Conservation (phyloP, 2,797 vertebrate species). For the Takifugu rubripes region DNA sequence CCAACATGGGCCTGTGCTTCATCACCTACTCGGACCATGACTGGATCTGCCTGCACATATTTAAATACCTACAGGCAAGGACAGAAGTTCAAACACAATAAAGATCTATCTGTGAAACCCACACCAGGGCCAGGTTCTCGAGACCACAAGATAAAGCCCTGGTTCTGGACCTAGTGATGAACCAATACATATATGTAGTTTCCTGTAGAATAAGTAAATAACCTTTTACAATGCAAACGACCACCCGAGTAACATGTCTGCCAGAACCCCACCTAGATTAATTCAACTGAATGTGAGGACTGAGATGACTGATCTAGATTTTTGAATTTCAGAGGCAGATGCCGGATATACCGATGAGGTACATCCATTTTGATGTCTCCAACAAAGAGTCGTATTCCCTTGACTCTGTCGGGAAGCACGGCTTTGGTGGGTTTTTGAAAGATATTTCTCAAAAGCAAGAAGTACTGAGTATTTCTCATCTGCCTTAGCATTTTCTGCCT, state of each 20-base stretch:
- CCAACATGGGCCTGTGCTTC: slow-evolving; percentile 81
- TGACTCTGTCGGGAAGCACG: slow-evolving; percentile 75
- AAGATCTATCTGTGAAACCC: neutral
- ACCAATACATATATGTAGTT: too few relatives aligned
- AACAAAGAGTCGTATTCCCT: slow-evolving; percentile 71
- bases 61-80: slow-evolving; percentile 74
- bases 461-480: neutral
- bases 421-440: slow-evolving; percentile 60
- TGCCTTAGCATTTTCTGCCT: neutral
- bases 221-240: neutral
- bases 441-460: neutral
- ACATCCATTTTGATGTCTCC: slow-evolving; percentile 66
- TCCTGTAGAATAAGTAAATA: neutral
- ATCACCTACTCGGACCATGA: slow-evolving; percentile 60
- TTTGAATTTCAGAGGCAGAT: slow-evolving; percentile 65
- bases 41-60: slow-evolving; percentile 78
- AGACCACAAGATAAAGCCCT: too few relatives aligned
- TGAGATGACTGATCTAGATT: neutral
- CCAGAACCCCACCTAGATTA: neutral
- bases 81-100: too few relatives aligned
- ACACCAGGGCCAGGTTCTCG: neutral
- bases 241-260: neutral
- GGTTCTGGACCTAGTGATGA: neutral
- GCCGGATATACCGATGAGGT: slow-evolving; percentile 67
- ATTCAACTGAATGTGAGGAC: neutral